Base-by-base conservation (phyloP, 2,797 vertebrate species). In the Antennarius maculatus region DNA sequence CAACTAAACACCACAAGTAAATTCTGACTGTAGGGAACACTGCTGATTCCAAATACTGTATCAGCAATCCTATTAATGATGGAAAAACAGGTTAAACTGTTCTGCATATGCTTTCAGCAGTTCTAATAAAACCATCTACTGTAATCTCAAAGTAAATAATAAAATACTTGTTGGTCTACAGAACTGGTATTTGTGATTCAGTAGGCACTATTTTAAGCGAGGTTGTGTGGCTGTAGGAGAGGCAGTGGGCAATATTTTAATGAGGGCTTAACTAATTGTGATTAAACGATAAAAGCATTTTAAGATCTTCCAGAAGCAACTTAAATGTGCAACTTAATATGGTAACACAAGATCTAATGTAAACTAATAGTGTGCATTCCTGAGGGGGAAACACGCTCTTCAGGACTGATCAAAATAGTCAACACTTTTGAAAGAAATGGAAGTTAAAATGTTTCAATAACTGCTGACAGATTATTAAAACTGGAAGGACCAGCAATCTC, bases 261-360 rank as follows among this genome's bases (percentile, higher is more conserved):
- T 82, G 77, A 75, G n/a, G 47, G 58, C 64, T 74, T 59, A 66
- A 80, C 66, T 71, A 69, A 76, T 67, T 74, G 74, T 80, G 74
- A 82, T 72, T 71, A 61, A 73, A 59, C 61, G 54, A 84, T 58
- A 61, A 61, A 79, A 69, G 60, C 51, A 52, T 77, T 80, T 47
- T 68, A 74, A 63, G 42, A 76, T 80, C 47, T 58, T 56, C 54
- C 60, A 63, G 57, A 80, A 77, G 50, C 71, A 65, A n/a, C n/a
- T n/a, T n/a, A n/a, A n/a, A 47, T 10, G 59, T 3, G 0, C 54
- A 61, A 63, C 51, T 61, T 37, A 63, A 46, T 34, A 28, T 39
- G 7, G 37, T 11, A 68, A 69, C 74, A 42, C 14, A 29, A 9
- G n/a, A 56, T 60, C 15, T 28, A 53, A 67, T 61, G 50, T 60